These are phyloP conservation scores for Philantomba maxwellii DNA, from an alignment of 2,113 vertebrate genomes.

Conservation along the genomic window DNA sequence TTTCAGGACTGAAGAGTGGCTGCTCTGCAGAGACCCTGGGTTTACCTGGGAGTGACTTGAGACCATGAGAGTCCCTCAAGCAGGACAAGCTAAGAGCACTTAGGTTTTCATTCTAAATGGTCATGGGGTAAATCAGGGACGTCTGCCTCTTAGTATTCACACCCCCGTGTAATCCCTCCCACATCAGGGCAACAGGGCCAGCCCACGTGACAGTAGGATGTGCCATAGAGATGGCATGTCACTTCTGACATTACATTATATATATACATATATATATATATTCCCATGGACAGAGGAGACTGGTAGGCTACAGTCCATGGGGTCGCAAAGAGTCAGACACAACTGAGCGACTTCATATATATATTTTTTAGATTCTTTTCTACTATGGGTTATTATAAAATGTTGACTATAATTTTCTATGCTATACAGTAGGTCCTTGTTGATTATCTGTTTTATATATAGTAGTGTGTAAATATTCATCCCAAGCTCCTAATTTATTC, in stretches of 20 bases:
- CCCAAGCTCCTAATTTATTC: not conserved
- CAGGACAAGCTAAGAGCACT: not conserved
- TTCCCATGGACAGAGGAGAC: too few species aligned
- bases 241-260: not conserved
- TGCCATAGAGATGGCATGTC: not conserved
- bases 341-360: too few species aligned
- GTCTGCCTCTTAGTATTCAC: not conserved
- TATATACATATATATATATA: too few species aligned
- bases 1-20: not conserved
- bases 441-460: not conserved
- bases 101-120: not conserved
- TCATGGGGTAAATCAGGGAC: not conserved
- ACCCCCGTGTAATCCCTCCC: not conserved
- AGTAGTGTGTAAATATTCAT: not conserved
- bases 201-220: not conserved
- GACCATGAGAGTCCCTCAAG: not conserved
- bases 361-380: not conserved
- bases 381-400: not conserved
- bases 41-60: not conserved
- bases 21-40: not conserved
- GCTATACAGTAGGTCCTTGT: not conserved
- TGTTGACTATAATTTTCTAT: not conserved
- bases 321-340: rapidly evolving
- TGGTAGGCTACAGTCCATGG: too few species aligned
- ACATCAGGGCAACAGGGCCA: rapidly evolving